Evolutionary conservation across 2,797 vertebrate genomes (phyloP), one percentile per base, ranked within the genome.

Genomic region (Arctocebus calabarensis): DNA sequence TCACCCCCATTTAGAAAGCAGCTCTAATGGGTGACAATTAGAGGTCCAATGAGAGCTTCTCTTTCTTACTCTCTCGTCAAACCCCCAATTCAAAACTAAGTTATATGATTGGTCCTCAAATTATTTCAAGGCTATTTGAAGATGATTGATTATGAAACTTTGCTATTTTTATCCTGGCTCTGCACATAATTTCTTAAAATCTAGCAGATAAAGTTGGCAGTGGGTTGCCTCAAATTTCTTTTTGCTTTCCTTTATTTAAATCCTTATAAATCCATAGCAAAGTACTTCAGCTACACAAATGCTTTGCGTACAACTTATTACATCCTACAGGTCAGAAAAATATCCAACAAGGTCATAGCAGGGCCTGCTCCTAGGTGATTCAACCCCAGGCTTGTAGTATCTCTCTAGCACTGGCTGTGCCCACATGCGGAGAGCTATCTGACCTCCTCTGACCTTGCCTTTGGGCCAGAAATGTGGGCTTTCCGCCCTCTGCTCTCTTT

Each of bases 151-250:
- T 81, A 22, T 22, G 25, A n/a, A 66, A 73, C 25, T 7, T 82
- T 79, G 29, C 25, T 48, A 71, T 73, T 91, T 97, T 89, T 45
- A 94, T 87, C 19, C 13, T 5, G 45, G 34, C 8, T 74, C 90
- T 85, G 66, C 19, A 93, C 93, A 86, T 71, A 91, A 37, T 75
- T 88, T 84, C 79, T 57, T 9, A 90, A 90, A 79, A 12, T 48
- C 7, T 64, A 32, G 43, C 43, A 94, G 74, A 91, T 70, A 88
- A 57, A 73, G 32, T 66, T 70, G 64, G 57, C 29, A 57, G 22
- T 13, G 13, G 16, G 79, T 52, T 68, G 45, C 20, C 77, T 84
- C 19, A 3, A 13, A 57, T 93, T 74, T 45, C 64, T 84, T 75
- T 81, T 78, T 32, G 16, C 73, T 75, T 85, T 84, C 32, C n/a